Base-by-base conservation (phyloP, 2,797 vertebrate species). In the Gambusia yucatana region DNA sequence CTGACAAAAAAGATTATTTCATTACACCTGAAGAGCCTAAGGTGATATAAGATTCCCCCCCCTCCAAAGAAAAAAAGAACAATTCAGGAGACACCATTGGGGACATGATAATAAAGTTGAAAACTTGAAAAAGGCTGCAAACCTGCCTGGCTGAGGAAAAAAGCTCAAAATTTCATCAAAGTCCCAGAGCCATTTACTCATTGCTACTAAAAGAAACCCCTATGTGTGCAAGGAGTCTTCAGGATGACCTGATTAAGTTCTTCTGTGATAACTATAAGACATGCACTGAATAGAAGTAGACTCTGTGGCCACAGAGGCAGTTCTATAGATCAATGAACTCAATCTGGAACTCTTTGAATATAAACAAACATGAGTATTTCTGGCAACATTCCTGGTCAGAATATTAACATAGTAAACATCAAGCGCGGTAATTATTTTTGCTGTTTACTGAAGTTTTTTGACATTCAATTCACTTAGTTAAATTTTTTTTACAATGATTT, bases 401-500 rank as follows among this genome's bases (percentile, higher is more conserved):
- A 25, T 2, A 43, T 41, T 11, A 67, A 8, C 17, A 9, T 9
- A 30, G 6, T 16, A 20, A 67, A 16, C 17, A 3, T 36, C 16
- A 67, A 43, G 22, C 0, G 0, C 1, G 5, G 16, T 5, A 1
- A 43, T 70, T n/a, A n/a, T 41, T 28, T n/a, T 16, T 1, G 2
- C 16, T 14, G 2, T 16, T n/a, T 16, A 44, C n/a, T 28, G 39
- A 39, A 11, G 61, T 25, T 13, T 71, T 46, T 7, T 46, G 3
- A 71, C 43, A 28, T 71, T 46, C 6, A 28, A 4, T 44, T 11
- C 20, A 10, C 41, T 67, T 33, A 33, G 33, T 33, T 33, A 33
- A 33, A 33, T 33, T 33, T 77, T 30, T 47, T 22, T 44, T 80
- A 65, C 71, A 47, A 85, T 48, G 80, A 63, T 70, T 69, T 82